Conservation (phyloP, 2,113 vertebrate genomes). For the Archocentrus centrarchus region DNA sequence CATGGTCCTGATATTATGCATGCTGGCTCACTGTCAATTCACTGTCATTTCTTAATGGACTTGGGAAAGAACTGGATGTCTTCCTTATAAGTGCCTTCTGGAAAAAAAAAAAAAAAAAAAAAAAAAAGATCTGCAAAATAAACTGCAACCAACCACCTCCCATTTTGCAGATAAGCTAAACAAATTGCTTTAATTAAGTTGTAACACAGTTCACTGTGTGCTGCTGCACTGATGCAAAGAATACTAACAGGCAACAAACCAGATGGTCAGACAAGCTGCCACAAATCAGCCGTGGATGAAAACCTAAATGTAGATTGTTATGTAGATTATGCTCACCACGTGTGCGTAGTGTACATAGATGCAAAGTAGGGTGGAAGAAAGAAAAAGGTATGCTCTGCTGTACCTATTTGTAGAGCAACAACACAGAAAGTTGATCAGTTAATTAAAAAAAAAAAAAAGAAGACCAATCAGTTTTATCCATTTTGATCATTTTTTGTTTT, state of each 20-base stretch:
- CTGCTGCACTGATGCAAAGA: conserved; percentile 3
- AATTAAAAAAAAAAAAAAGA: neutral
- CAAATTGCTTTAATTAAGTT: neutral
- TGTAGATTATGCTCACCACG: neutral
- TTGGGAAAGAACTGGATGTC: neutral
- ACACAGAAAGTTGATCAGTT: neutral
- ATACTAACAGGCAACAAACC: conserved; percentile 7
- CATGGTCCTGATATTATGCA: neutral
- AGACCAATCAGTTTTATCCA: neutral
- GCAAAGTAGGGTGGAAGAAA: neutral
- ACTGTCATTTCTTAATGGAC: neutral
- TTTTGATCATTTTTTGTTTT: neutral
- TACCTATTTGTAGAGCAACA: neutral
- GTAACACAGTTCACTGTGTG: neutral
- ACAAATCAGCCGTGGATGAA: neutral
- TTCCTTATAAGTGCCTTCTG: neutral
- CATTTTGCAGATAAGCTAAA: neutral
- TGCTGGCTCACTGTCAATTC: neutral
- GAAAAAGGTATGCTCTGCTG: neutral
- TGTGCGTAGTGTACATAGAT: neutral
- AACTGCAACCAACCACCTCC: neutral
- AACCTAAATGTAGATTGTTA: conserved; percentile 10
- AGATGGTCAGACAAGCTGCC: conserved; percentile 14
- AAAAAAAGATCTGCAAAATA: neutral
- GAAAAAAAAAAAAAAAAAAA: neutral